A percentile compares a stretch with the other conserved stretches of the same genome.
phyloP scores from a whole-genome alignment of 2,888 invertebrate species.

The Chrysolina oricalcia region DNA sequence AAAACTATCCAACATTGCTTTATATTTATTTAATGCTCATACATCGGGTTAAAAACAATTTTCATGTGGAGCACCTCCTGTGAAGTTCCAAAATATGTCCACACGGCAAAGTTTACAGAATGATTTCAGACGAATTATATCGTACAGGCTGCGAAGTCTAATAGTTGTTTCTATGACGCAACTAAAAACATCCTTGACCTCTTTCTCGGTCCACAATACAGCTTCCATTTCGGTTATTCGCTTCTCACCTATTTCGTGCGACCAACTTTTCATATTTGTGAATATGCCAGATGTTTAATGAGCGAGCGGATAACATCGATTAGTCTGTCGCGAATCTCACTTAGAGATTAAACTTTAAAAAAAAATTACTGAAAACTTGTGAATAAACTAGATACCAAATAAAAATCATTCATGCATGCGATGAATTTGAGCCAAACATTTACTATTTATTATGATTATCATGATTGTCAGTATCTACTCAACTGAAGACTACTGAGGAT shows the following conservation, averaged over 20 bases:
- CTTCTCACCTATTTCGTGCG: constrained; percentile 9
- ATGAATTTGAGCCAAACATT: no score
- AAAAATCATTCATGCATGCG: neutral
- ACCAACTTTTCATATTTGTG: neutral
- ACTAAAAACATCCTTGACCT: constrained; percentile 35
- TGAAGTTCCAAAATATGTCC: no score
- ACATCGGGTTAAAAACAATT: no score
- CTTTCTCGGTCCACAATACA: constrained; percentile 19
- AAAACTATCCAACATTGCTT: no score
- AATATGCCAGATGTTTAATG: constrained; percentile 2
- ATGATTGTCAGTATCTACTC: no score
- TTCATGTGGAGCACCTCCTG: no score
- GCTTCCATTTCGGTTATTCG: constrained; percentile 8
- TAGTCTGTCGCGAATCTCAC: neutral
- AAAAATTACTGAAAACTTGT: neutral
- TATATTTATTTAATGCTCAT: no score
- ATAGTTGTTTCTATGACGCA: constrained; percentile 29
- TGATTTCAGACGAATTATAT: no score
- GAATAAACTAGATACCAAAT: neutral
- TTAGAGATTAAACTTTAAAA: neutral
- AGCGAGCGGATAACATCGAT: neutral
- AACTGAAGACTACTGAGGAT: no score
- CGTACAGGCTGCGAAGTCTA: neutral
- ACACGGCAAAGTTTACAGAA: no score
- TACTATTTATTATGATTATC: no score